Evolutionary conservation across 2,113 vertebrate genomes (phyloP).

Genomic region (Otolemur garnettii): DNA sequence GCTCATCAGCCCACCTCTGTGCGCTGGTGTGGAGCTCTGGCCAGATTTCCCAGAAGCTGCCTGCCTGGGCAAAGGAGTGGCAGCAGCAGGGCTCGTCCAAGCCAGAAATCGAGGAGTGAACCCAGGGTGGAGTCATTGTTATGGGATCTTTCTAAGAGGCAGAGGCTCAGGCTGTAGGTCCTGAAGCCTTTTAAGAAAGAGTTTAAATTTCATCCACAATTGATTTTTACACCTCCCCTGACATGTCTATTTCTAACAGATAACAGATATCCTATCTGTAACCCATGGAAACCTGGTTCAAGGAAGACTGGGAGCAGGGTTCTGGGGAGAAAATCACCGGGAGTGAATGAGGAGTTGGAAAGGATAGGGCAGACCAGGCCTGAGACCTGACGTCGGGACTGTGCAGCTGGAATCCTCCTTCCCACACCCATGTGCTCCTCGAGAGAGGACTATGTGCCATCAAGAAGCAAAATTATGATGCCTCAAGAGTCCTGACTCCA

Average conservation of each 20-base stretch:
- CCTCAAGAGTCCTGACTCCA: accelerated
- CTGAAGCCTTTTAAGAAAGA: background rate
- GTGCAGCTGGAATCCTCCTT: background rate
- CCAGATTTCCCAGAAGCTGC: background rate
- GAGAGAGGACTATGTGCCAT: background rate
- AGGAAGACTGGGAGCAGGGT: background rate
- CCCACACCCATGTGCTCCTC: background rate
- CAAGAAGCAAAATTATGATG: background rate
- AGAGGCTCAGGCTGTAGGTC: background rate
- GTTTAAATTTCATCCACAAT: background rate
- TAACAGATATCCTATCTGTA: accelerated
- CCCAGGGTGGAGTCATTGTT: background rate
- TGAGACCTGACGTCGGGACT: background rate
- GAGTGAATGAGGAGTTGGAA: background rate
- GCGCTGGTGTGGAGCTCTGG: too few relatives aligned
- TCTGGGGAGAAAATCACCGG: background rate
- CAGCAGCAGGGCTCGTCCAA: background rate
- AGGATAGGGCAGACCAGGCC: background rate
- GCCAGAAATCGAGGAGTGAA: background rate
- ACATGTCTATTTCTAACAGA: background rate
- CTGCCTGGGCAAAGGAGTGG: background rate
- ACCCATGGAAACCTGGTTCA: background rate
- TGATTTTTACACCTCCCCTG: background rate
- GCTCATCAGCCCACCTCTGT: background rate
- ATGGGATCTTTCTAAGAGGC: background rate